A percentile compares a stretch with the other conserved stretches of the same genome.
These are phyloP conservation scores for Prunella fulvescens DNA, from an alignment of 2,113 vertebrate species.

Conservation along the genomic window DNA sequence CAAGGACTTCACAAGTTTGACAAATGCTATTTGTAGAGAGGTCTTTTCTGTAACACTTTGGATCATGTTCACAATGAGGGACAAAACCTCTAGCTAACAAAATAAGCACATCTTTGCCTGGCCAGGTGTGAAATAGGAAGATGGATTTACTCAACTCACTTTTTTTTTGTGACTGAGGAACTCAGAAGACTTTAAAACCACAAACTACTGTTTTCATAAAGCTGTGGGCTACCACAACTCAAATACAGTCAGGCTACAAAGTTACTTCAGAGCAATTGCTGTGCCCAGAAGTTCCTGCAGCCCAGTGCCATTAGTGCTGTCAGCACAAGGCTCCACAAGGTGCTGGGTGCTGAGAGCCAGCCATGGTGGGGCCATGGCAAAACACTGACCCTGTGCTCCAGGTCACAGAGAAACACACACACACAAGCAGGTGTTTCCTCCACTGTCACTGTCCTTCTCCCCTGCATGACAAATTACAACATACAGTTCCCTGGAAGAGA, in stretches of 20 bases:
- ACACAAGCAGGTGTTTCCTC: not conserved
- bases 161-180: slow-evolving; percentile 69
- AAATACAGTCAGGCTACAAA: not conserved
- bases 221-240: not conserved
- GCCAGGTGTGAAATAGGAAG: slow-evolving; percentile 48
- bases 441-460: fast-evolving
- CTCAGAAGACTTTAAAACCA: not conserved
- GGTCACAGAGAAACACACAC: not conserved
- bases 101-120: slow-evolving; percentile 61
- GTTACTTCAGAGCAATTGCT: not conserved
- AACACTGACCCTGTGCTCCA: not conserved
- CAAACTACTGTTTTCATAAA: not conserved
- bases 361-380: fast-evolving
- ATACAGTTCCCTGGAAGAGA: not conserved
- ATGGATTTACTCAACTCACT: slow-evolving; percentile 45
- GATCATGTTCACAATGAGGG: not conserved
- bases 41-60: not conserved
- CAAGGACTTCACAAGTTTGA: not conserved
- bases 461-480: fast-evolving
- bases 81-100: slow-evolving; percentile 29
- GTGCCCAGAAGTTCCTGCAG: not conserved
- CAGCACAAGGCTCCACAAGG: not conserved
- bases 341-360: not conserved
- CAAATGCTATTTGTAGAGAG: not conserved
- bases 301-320: not conserved